Base-by-base conservation (phyloP, 1,140 invertebrate species). In the Caenorhabditis remanei region DNA sequence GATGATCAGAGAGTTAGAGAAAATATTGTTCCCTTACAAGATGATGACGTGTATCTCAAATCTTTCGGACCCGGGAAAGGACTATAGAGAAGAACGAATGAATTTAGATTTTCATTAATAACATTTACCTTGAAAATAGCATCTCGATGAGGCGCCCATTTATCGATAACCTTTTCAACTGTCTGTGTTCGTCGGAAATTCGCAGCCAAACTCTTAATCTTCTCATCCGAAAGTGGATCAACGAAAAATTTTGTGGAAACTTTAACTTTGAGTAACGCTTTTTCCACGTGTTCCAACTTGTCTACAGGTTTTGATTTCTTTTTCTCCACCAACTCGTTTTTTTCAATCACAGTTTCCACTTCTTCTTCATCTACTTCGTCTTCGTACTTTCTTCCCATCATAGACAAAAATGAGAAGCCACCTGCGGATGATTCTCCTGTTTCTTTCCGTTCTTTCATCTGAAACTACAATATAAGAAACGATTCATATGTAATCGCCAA, bases 91-190 rank as follows among this genome's bases (percentile, higher is more conserved):
- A 32, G 32, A 32, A 32, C 32, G 32, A 32, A 32, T 32, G 32
- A 32, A 32, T 32, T 2, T 67, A 9, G 63, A 67, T 19, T 41
- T 53, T 11, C 11, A 53, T 11, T 14, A 14, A 19, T 61, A 8
- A 61, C 8, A 24, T n/a, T 82, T 19, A 87, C 86, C 61, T 87
- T 87, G 14, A 87, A 79, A 55, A 87, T 87, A 48, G 86, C 75
- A 83, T 87, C 86, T 4, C 86, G 55, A 71, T 87, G 71, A 67
- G 61, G 56, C 3, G 86, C 67, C 86, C 86, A 87, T n/a, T 79
- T 56, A 32, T 58, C 75, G 41, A 84, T 53, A 41, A 75, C 48
- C 32, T 87, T 87, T 50, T 86, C 85, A 46, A 83, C 48, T 13
- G 86, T 56, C 53, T 87, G 86, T 2, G 86, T 87, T 41, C 67